Evolutionary conservation across 2,888 invertebrate species (phyloP).

Genomic region (Tipula confusa): DNA sequence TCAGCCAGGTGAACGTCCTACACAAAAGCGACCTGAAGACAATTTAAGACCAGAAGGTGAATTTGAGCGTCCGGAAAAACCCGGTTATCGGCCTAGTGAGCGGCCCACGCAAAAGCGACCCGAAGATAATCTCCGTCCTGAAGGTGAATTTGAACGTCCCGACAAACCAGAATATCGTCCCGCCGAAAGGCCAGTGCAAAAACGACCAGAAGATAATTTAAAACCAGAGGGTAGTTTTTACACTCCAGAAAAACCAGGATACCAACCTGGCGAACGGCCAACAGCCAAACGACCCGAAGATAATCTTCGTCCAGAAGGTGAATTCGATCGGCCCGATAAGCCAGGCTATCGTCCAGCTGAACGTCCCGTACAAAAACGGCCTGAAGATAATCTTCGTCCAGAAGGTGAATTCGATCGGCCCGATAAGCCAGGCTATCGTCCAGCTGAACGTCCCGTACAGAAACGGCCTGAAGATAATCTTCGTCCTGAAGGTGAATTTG

Average conservation of each 20-base stretch:
- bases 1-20: constrained; percentile 52
- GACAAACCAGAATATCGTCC: constrained; percentile 37
- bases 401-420: constrained; percentile 52
- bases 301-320: constrained; percentile 48
- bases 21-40: constrained; percentile 51
- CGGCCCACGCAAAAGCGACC: constrained; percentile 52
- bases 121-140: constrained; percentile 46
- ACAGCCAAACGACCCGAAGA: constrained; percentile 49
- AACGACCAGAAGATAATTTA: constrained; percentile 50
- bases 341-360: constrained; percentile 45
- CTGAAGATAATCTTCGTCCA: constrained; percentile 52
- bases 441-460: constrained; percentile 49
- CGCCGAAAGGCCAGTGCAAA: constrained; percentile 33
- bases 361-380: constrained; percentile 51
- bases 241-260: constrained; percentile 43
- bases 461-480: constrained; percentile 53
- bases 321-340: constrained; percentile 48
- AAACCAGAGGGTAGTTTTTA: constrained; percentile 58
- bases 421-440: constrained; percentile 45
- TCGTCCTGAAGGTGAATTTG: constrained; percentile 53
- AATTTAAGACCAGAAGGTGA: constrained; percentile 51
- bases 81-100: constrained; percentile 47
- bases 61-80: constrained; percentile 47
- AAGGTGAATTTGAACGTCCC: constrained; percentile 40
- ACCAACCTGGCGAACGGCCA: constrained; percentile 51